Evolutionary conservation across 2,113 vertebrate genomes (phyloP).

Genomic region (Ifrita kowaldi): DNA sequence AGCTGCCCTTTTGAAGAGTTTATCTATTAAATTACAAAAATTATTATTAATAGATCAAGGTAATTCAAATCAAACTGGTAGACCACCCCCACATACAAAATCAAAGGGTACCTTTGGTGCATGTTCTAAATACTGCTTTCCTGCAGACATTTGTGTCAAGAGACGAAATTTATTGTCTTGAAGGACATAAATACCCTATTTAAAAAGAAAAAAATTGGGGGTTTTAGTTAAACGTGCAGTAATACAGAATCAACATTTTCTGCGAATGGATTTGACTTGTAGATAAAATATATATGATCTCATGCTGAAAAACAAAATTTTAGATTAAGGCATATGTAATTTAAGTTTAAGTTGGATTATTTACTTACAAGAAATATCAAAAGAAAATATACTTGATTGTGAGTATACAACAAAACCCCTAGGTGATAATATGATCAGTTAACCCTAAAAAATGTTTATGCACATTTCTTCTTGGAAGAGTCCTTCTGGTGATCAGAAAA

Average conservation of each 20-base stretch:
- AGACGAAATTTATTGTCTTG: conserved; percentile 94
- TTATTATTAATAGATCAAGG: neutral
- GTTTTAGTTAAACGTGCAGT: neutral
- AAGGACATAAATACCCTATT: conserved; percentile 93
- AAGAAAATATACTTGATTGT: neutral
- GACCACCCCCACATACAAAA: neutral
- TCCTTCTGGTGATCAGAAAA: neutral
- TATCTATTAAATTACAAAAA: neutral
- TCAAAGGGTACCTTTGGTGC: conserved; percentile 84
- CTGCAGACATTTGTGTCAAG: conserved; percentile 87
- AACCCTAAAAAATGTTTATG: neutral
- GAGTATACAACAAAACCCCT: neutral
- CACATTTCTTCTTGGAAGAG: neutral
- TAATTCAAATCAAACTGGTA: neutral
- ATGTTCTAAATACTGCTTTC: conserved; percentile 93
- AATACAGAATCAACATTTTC: neutral
- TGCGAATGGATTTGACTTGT: neutral
- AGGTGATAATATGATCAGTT: neutral
- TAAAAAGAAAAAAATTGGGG: neutral
- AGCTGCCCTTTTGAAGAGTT: neutral
- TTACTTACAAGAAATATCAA: neutral
- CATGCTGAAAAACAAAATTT: neutral
- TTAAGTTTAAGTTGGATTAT: neutral
- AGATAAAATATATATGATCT: neutral
- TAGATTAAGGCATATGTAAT: neutral